A percentile compares a stretch with the other conserved stretches of the same genome.
These are phyloP conservation scores for Hemicordylus capensis DNA, from an alignment of 2,113 vertebrate genomes.

Conservation along the genomic window DNA sequence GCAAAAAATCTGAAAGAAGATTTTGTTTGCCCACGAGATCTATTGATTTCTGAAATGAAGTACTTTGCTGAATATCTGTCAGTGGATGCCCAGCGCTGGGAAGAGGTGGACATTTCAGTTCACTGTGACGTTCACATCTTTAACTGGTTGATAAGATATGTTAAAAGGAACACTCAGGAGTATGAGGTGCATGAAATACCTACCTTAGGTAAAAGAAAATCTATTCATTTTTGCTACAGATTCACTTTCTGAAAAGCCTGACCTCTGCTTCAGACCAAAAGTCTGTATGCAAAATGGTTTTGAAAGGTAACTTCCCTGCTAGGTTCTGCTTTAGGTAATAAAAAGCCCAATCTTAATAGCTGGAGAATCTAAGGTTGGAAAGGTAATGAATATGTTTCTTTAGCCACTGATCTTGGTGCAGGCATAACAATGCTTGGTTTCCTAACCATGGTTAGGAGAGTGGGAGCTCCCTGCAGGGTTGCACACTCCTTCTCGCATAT, in stretches of 20 bases:
- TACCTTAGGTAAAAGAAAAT: constrained; percentile 83
- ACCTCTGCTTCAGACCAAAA: constrained; percentile 26
- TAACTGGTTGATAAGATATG: constrained; percentile 96
- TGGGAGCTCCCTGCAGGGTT: not conserved
- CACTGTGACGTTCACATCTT: constrained; percentile 98
- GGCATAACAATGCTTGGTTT: not conserved
- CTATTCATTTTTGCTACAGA: constrained; percentile 29
- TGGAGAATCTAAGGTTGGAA: not conserved
- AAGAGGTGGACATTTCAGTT: constrained; percentile 98
- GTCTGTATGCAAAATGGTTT: constrained; percentile 30
- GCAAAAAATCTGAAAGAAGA: constrained; percentile 97
- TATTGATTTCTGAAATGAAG: constrained; percentile 95
- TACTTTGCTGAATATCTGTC: constrained; percentile 97
- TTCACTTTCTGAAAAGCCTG: constrained; percentile 7
- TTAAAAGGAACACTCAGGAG: constrained; percentile 87
- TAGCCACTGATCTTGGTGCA: not conserved
- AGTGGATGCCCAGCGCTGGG: constrained; percentile 93
- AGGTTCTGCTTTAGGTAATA: not conserved
- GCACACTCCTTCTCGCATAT: not conserved
- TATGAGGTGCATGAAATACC: constrained; percentile 83
- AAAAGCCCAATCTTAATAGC: not conserved
- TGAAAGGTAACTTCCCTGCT: not conserved
- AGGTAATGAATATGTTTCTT: not conserved
- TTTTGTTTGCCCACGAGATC: constrained; percentile 93
- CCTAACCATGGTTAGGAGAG: not conserved